Base-by-base conservation (phyloP, 1,140 invertebrate species). In the Drosophila navojoa region DNA sequence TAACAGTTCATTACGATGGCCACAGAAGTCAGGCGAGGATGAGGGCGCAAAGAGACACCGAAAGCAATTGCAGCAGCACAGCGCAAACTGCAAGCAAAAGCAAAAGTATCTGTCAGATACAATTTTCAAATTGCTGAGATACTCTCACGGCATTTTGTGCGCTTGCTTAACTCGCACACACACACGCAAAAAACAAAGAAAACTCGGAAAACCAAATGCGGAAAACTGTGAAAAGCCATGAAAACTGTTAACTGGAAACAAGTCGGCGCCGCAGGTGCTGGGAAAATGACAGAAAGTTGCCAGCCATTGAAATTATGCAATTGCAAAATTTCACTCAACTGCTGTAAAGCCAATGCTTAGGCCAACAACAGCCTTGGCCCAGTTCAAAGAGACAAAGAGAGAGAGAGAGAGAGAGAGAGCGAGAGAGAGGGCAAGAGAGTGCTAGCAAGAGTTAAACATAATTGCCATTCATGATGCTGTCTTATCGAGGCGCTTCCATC, bases 81-180 rank as follows among this genome's bases (percentile, higher is more conserved):
- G 57, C 35, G 15, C 60, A 25, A 49, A 54, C 15, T 42, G 35
- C 63, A 44, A 67, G 68, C 47, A 70, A 72, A 44, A 71, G 73
- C 63, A 78, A 76, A 74, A 82, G 80, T 86, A 87, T 86, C 81
- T 76, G 64, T 49, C 72, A 77, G 84, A 89, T 87, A 79, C 84
- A 82, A 89, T 87, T 87, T 82, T 79, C 72, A 89, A 89, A 89
- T 87, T 77, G 84, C 72, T 79, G 72, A 82, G 79, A 79, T 82
- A 74, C 79, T 89, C 79, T 74, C 82, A 89, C 72, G 82, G 62
- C 60, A 64, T 68, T 67, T 79, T 71, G 75, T 69, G 42, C 35
- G 55, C 66, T 69, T 55, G 67, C 67, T 62, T 62, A 62, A 60
- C 38, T 11, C 22, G 29, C 9, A 40, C 57, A 59, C 25, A 75